Evolutionary conservation across 2,888 invertebrate genomes (phyloP), one percentile per base, ranked within the genome.

Genomic region (Chesias legatella): DNA sequence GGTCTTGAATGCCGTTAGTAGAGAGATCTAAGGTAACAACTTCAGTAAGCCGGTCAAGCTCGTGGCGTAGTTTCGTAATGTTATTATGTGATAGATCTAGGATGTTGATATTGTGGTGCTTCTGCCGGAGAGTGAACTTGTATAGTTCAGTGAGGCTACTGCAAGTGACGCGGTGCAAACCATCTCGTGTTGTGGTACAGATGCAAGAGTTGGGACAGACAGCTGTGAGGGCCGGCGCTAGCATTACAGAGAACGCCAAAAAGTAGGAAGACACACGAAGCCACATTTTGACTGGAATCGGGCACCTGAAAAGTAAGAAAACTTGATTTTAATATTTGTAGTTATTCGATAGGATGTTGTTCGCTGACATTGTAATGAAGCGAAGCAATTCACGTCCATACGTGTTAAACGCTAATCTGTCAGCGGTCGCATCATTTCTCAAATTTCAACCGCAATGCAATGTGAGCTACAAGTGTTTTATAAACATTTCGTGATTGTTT

Each of bases 71-170:
- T 48, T 91, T 90, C 1, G 89, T 89, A 43, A 93, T 86, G 38
- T 89, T 89, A 66, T 92, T 90, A 58, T 90, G 85, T 9, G 93
- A 93, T 39, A 93, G 79, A 71, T 93, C 92, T 36, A 93, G 58
- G 49, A 88, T 86, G 50, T 89, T 89, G 43, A 89, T 85, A 43
- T 89, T 88, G 65, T 88, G 85, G 68, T 88, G 88, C 61, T 83
- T 88, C 55, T 83, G 80, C 24, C 76, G 77, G 30, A 84, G 73
- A 25, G 79, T 84, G 56, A 79, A 89, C 61, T 90, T 96, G 78
- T 95, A 93, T 6, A 95, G 91, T 29, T 95, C 94, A 51, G 93
- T 92, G 61, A 95, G 93, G 36, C 91, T 84, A 41, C 91, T 90
- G 67, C 91, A 92, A 47, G 90, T 90, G 20, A 90, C 89, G 46